phyloP scores from a whole-genome alignment of 1,140 invertebrate species.

The Notospermus geniculatus region DNA sequence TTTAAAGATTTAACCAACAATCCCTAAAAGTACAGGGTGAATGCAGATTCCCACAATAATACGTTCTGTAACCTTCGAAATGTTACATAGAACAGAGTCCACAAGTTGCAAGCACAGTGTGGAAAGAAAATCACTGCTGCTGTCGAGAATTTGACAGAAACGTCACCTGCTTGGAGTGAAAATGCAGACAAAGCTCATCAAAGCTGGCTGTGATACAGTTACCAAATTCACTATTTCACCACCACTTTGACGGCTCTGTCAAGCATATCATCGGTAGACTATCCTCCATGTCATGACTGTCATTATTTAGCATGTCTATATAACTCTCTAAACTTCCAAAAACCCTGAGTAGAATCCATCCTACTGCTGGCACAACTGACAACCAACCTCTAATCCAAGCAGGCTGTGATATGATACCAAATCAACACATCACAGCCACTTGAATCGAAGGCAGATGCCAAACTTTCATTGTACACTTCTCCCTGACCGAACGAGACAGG shows the following conservation, averaged over 20 bases:
- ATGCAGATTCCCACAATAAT: neutral
- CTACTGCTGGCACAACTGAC: too few species aligned
- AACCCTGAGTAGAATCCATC: too few species aligned
- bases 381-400: slow-evolving; percentile 17
- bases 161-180: too few species aligned
- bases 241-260: slow-evolving; percentile 11
- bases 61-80: neutral
- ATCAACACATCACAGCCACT: slow-evolving; percentile 66
- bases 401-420: slow-evolving; percentile 16
- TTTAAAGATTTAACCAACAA: too few species aligned
- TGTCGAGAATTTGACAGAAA: too few species aligned
- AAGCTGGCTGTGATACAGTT: slow-evolving; percentile 39
- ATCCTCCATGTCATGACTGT: too few species aligned
- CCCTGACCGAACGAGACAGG: too few species aligned
- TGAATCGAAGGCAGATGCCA: slow-evolving; percentile 47
- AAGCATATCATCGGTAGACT: too few species aligned
- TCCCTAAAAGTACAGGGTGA: too few species aligned
- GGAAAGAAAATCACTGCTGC: neutral
- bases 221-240: slow-evolving; percentile 11
- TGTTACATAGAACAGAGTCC: neutral
- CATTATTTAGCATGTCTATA: too few species aligned
- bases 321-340: too few species aligned
- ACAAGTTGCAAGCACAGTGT: neutral
- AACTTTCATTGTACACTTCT: neutral
- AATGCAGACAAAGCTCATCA: slow-evolving; percentile 28